A percentile compares a stretch with the other conserved stretches of the same genome.
Conservation (phyloP, 1,140 invertebrate genomes). For the Heliothis subflexa region DNA sequence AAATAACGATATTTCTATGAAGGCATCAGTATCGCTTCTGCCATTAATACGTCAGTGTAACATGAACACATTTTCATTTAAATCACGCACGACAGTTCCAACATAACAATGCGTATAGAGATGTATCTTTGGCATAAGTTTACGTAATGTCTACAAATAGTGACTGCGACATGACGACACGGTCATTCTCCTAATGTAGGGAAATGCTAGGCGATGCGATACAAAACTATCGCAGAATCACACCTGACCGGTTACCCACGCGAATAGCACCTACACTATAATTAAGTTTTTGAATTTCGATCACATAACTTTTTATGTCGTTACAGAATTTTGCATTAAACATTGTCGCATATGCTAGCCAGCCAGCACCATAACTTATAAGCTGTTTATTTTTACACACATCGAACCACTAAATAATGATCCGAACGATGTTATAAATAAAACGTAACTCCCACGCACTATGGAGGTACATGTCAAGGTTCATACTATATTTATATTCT, state of each 20-base stretch:
- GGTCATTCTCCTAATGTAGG: neutral
- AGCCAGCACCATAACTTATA: neutral
- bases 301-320: neutral
- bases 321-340: neutral
- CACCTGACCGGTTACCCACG: neutral
- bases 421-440: slow-evolving; percentile 56
- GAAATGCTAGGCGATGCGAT: neutral
- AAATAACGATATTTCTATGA: slow-evolving; percentile 19
- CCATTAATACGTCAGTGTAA: slow-evolving; percentile 8
- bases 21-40: neutral
- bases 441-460: slow-evolving; percentile 58
- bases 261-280: no score
- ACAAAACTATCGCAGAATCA: neutral
- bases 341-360: neutral
- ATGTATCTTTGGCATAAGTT: slow-evolving; percentile 29
- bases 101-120: slow-evolving; percentile 17
- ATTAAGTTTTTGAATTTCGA: slow-evolving; percentile 2
- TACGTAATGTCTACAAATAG: slow-evolving; percentile 36
- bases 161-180: neutral
- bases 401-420: slow-evolving; percentile 51
- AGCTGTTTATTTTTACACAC: slow-evolving; percentile 48
- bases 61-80: slow-evolving; percentile 15
- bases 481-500: slow-evolving; percentile 60
- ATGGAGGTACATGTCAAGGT: slow-evolving; percentile 66
- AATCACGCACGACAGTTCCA: slow-evolving; percentile 18